Conservation (phyloP, 2,888 invertebrate genomes). For the Leucophenga montana region DNA sequence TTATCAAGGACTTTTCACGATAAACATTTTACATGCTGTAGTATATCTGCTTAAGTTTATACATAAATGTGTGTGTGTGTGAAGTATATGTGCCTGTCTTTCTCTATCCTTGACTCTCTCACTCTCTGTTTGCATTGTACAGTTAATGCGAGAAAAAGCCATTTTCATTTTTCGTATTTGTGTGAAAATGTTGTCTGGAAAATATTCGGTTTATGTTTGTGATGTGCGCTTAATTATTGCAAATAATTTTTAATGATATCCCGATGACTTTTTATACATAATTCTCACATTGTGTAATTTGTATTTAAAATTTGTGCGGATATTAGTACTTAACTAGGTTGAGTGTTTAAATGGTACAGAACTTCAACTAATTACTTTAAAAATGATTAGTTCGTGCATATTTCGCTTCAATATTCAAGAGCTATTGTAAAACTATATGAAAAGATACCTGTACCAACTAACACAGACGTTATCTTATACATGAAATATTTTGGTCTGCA, state of each 20-base stretch:
- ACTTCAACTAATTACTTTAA: no score
- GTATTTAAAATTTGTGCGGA: no score
- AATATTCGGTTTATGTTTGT: not conserved
- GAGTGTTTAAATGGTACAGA: no score
- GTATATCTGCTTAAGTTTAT: constrained; percentile 5
- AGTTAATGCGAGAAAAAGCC: not conserved
- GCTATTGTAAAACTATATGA: no score
- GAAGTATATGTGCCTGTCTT: not conserved
- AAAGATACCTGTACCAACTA: no score
- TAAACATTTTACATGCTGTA: constrained; percentile 44
- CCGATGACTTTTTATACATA: not conserved
- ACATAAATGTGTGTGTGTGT: constrained; percentile 20
- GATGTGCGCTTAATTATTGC: constrained; percentile 11
- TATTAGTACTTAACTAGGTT: no score
- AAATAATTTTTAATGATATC: constrained; percentile 16
- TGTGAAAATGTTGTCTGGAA: not conserved
- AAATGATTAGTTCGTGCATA: no score
- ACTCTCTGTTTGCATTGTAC: not conserved
- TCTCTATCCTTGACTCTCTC: not conserved
- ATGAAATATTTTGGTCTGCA: no score
- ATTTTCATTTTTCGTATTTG: not conserved
- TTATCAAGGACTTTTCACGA: constrained; percentile 62
- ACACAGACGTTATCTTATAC: no score
- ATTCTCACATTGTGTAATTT: not conserved
- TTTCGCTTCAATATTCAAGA: no score